Base-by-base conservation (phyloP, 2,888 invertebrate genomes). In the Hypselothyrea guttata region DNA sequence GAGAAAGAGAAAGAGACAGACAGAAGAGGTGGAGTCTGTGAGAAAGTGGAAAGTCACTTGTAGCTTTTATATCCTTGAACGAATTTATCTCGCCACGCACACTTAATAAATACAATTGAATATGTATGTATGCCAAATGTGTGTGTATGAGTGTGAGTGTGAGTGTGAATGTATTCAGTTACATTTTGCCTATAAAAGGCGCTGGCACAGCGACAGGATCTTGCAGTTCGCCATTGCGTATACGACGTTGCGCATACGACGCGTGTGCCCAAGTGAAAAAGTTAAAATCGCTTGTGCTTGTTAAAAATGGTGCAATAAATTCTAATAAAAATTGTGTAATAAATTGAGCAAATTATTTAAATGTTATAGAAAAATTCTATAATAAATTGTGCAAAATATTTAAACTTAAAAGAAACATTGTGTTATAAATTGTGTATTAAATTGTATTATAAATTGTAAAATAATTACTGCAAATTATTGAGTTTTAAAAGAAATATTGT, bases 61-160 rank as follows among this genome's bases (percentile, higher is more conserved):
- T 82, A 85, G 85, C 84, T 83, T 85, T 82, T 82, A 83, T 78
- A 86, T 74, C 81, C 84, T 81, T 77, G 76, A 85, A 75, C 81
- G 73, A 84, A 86, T 83, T 81, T 81, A 78, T 84, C 74, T 73
- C 70, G 76, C 73, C 57, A 79, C 84, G 82, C 82, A 83, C 83
- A 82, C 75, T 76, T 84, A 83, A 83, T 83, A 75, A 75, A 84
- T 84, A 84, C 83, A 84, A 84, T 84, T 84, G 76, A 84, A 85
- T 84, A 85, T 84, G 85, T 84, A 84, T 77, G 64, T 66, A 22
- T 60, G 63, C 49, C 38, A 53, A 60, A 63, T 55, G 12, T 49
- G 33, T 63, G 52, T 30, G 34, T 13, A 13, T 31, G 33, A 37
- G 33, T 34, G 11, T 22, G 44, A 37, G 58, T 13, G 38, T 7